Evolutionary conservation across 2,113 vertebrate genomes (phyloP).

Genomic region (Halichoerus grypus): DNA sequence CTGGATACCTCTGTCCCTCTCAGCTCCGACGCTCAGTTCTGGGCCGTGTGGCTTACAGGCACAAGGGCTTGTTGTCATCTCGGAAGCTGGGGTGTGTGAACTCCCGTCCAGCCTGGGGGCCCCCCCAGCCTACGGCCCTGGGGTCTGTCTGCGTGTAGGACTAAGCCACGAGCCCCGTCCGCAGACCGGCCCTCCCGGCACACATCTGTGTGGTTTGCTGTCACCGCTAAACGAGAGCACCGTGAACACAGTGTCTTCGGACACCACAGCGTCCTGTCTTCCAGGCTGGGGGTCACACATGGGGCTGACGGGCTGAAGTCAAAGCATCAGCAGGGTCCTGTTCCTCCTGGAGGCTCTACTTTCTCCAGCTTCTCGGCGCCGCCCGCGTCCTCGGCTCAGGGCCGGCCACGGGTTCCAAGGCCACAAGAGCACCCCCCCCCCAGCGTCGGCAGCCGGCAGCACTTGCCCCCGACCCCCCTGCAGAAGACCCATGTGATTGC

Average conservation of each 20-base stretch:
- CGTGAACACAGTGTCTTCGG: not conserved
- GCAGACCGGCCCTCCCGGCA: not conserved
- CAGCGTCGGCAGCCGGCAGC: fast-evolving
- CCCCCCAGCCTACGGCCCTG: not conserved
- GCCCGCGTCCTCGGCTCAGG: not conserved
- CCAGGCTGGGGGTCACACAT: fast-evolving
- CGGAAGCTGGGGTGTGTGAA: not conserved
- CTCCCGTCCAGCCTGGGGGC: not conserved
- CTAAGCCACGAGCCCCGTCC: not conserved
- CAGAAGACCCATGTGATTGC: not conserved
- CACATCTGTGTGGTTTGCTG: no score
- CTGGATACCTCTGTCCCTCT: not conserved
- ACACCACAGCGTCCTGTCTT: fast-evolving
- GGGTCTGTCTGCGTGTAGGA: not conserved
- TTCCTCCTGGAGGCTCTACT: not conserved
- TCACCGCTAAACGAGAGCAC: no score
- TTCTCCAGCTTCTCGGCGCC: not conserved
- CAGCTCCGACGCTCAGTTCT: not conserved
- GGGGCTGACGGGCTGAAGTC: not conserved
- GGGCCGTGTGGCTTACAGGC: fast-evolving
- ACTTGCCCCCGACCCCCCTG: no score
- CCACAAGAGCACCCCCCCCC: not conserved
- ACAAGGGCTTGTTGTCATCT: not conserved
- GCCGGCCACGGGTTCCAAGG: not conserved
- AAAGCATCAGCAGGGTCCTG: not conserved